Conservation (phyloP, 2,888 invertebrate species). For the Phengaris alcon region DNA sequence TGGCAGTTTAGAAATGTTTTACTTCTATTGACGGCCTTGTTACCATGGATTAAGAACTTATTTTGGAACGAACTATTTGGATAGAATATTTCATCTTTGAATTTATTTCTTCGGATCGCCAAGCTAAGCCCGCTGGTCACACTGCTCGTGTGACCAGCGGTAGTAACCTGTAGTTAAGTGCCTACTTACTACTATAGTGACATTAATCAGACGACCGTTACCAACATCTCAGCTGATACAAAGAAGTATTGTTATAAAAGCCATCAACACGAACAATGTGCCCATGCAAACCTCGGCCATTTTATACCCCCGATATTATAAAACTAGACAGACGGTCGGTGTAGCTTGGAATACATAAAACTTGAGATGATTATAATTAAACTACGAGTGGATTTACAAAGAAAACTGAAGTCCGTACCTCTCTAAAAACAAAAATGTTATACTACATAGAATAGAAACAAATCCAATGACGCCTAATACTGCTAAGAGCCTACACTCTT, state of each 20-base stretch:
- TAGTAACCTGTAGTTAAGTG: no score
- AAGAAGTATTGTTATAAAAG: slow-evolving; percentile 15
- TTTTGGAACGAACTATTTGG: no score
- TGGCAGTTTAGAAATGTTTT: no score
- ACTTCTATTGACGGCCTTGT: no score
- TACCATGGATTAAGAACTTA: no score
- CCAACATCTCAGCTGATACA: background rate
- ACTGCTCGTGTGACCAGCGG: no score
- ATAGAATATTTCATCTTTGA: no score
- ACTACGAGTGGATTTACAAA: no score
- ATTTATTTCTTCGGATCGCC: no score
- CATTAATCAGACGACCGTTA: slow-evolving; percentile 14
- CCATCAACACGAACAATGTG: slow-evolving; percentile 2
- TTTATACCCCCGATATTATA: background rate
- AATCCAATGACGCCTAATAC: background rate
- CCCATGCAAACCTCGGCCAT: background rate
- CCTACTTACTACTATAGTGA: background rate
- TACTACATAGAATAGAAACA: background rate
- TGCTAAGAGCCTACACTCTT: background rate
- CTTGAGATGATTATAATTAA: no score
- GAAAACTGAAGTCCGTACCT: no score
- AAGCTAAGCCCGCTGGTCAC: no score
- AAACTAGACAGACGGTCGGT: background rate
- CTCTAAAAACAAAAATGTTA: background rate
- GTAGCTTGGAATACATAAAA: background rate